phyloP scores from a whole-genome alignment of 2,113 vertebrate genomes.

The Phaethornis superciliosus region DNA sequence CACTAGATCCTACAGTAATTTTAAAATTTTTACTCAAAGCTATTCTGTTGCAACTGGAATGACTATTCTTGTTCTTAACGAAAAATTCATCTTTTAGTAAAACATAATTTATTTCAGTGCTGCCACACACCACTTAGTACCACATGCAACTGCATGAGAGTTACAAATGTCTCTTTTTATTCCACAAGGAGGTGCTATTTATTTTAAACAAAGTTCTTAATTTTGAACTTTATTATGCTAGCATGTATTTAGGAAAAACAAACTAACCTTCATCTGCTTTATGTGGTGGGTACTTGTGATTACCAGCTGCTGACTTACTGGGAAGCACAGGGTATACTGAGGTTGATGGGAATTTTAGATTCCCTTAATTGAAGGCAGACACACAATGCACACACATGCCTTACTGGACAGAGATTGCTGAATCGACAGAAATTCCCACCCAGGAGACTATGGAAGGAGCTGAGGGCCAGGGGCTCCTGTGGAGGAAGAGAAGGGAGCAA shows the following conservation, averaged over 20 bases:
- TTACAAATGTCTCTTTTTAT: not conserved
- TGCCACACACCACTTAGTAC: not conserved
- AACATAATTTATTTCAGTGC: not conserved
- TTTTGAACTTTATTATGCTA: not conserved
- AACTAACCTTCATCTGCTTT: not conserved
- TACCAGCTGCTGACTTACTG: not conserved
- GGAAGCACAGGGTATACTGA: not conserved
- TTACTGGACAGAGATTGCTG: not conserved
- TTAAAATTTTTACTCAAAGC: not conserved
- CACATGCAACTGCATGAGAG: not conserved
- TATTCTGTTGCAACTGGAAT: not conserved
- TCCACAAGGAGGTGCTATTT: not conserved
- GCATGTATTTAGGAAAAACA: not conserved
- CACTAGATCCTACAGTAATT: not conserved
- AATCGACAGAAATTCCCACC: not conserved
- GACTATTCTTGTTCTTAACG: not conserved
- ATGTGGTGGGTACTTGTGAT: fast-evolving
- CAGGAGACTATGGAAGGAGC: not conserved
- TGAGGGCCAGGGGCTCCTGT: fast-evolving
- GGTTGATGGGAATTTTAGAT: not conserved
- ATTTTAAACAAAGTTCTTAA: not conserved
- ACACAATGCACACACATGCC: fast-evolving
- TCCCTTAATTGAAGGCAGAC: not conserved
- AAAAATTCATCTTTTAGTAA: not conserved
- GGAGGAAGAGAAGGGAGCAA: not conserved